Base-by-base conservation (phyloP, 2,888 invertebrate genomes). In the Kuschelorhynchus macadamiae region DNA sequence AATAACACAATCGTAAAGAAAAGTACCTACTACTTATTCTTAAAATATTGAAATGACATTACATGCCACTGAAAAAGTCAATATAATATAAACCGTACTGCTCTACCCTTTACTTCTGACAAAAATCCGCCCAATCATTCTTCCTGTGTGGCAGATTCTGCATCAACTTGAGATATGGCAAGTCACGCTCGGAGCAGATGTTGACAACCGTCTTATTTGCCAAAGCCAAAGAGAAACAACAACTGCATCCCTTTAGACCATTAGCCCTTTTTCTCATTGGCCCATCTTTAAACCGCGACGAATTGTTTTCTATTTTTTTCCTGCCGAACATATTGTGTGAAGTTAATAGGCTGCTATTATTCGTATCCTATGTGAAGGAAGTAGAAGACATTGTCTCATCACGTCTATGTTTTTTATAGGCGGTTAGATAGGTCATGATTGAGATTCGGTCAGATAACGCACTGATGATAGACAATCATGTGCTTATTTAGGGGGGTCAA, bases 111-210 rank as follows among this genome's bases (percentile, higher is more conserved):
- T 53, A 53, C 53, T 25, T 41, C 12, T 11, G 36, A 41, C 36
- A 42, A 61, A 52, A 61, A 61, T 50, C 1, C 17, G 32, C n/a
- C 64, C 41, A 52, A 66, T 66, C 65, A 66, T 59, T 66, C 65
- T 66, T 59, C 65, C 59, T 66, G 65, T 66, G 59, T 59, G 65
- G 65, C 59, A 59, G 59, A 66, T 33, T 66, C 59, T 50, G 49
- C 56, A 55, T 52, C 60, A 61, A 63, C 56, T 59, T 60, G 76
- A 77, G 71, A 77, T 78, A 80, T 80, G 79, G 80, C 81, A 78
- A 81, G 81, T 81, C 81, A 81, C 80, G 80, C 76, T 75, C 72
- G 74, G 69, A 76, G 79, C 81, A 81, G 80, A 81, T 81, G 81
- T 63, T 63, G 63, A 63, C 57, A 59, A 63, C 42, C 55, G 47